These are phyloP conservation scores for Mimas tiliae DNA, from an alignment of 2,888 invertebrate genomes.

Conservation along the genomic window DNA sequence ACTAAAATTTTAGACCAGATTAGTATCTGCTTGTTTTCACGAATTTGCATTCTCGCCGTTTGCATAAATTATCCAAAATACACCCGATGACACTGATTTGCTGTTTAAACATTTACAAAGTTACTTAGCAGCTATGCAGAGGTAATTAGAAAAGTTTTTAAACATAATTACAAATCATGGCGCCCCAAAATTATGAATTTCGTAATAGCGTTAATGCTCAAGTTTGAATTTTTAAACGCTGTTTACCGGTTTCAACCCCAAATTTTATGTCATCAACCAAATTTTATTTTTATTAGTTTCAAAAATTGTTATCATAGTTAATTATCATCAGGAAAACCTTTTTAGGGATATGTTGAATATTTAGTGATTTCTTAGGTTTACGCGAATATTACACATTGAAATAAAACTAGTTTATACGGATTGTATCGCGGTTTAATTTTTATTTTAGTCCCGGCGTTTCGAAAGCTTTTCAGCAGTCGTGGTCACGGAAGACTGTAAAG, in stretches of 20 bases:
- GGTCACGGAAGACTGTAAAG: too few relatives aligned
- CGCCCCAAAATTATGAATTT: conserved; percentile 36
- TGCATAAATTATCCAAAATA: conserved; percentile 38
- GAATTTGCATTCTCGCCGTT: neutral
- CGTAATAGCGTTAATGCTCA: conserved; percentile 36
- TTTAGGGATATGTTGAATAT: too few relatives aligned
- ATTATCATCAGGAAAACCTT: neutral
- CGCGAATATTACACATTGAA: too few relatives aligned
- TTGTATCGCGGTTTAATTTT: too few relatives aligned
- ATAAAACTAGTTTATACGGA: too few relatives aligned
- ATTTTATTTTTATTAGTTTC: neutral
- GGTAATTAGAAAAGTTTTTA: conserved; percentile 57
- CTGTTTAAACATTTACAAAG: conserved; percentile 53
- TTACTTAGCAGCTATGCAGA: conserved; percentile 47
- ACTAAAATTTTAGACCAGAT: neutral
- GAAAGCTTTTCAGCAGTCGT: too few relatives aligned
- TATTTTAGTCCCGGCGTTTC: too few relatives aligned
- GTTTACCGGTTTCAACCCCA: conserved; percentile 27
- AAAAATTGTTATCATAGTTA: neutral
- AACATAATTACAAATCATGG: conserved; percentile 47
- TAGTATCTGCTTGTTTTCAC: neutral
- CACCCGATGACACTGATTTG: conserved; percentile 44
- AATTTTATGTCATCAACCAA: conserved; percentile 7
- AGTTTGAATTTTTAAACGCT: conserved; percentile 44
- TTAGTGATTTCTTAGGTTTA: too few relatives aligned